Conservation (phyloP, 2,797 vertebrate species). For the Coilia nasus region DNA sequence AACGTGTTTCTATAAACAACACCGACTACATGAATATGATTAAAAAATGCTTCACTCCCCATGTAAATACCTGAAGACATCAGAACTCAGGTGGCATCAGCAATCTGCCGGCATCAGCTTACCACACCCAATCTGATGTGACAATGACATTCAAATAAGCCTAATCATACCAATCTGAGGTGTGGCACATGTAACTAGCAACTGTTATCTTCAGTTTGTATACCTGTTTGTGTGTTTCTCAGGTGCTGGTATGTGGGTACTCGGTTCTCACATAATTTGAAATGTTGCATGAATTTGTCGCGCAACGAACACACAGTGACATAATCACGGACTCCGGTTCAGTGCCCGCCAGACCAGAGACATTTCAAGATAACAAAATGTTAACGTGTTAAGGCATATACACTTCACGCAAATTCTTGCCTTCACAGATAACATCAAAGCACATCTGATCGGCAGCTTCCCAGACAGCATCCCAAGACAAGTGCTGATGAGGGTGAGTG, state of each 20-base stretch:
- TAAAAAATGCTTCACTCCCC: background rate
- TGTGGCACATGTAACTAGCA: background rate
- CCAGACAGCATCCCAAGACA: background rate
- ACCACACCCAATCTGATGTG: background rate
- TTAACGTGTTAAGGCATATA: background rate
- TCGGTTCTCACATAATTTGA: background rate
- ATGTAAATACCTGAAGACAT: background rate
- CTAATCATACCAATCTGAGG: background rate
- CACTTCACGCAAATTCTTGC: constrained; percentile 4
- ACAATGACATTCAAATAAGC: background rate
- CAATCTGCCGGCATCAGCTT: background rate
- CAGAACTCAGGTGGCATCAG: background rate
- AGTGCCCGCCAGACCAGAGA: background rate
- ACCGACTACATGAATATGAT: background rate
- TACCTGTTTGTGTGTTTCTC: background rate
- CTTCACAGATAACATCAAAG: background rate
- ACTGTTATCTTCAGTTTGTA: background rate
- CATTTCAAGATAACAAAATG: background rate
- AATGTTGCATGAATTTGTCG: background rate
- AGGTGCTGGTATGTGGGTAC: background rate
- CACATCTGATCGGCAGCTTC: background rate
- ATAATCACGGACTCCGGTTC: background rate
- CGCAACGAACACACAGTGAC: background rate
- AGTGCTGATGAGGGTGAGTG: background rate
- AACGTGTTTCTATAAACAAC: background rate